Conservation (phyloP, 2,888 invertebrate genomes). For the Agapostemon virescens region DNA sequence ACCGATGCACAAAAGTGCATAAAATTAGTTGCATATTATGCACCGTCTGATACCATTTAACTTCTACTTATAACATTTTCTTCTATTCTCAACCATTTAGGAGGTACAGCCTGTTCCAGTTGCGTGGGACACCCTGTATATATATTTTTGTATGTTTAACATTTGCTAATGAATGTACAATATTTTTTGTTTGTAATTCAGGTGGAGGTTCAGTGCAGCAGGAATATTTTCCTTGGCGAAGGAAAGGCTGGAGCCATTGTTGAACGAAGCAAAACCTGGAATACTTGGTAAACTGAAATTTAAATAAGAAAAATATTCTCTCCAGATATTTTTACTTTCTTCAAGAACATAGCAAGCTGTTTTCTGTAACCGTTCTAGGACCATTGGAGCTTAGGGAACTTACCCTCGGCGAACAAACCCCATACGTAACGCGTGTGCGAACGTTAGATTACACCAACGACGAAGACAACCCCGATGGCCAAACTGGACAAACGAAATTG, state of each 20-base stretch:
- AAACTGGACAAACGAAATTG: slow-evolving; percentile 74
- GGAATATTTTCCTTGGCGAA: slow-evolving; percentile 81
- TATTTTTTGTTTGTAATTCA: slow-evolving; percentile 50
- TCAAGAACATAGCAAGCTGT: neutral
- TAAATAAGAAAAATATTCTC: neutral
- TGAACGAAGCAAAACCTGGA: slow-evolving; percentile 81
- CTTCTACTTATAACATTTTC: no score
- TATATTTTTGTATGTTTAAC: neutral
- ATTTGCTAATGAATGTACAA: neutral
- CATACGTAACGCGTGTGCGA: slow-evolving; percentile 76
- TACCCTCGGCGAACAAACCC: slow-evolving; percentile 80
- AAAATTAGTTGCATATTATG: no score
- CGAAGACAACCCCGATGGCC: slow-evolving; percentile 61
- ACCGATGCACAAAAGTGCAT: no score
- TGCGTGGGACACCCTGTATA: neutral
- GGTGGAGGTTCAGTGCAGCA: slow-evolving; percentile 79
- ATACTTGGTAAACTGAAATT: slow-evolving; percentile 79
- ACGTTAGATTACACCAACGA: slow-evolving; percentile 73
- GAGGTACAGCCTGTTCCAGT: no score
- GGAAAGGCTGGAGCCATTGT: slow-evolving; percentile 80
- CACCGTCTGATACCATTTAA: no score
- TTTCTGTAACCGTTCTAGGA: slow-evolving; percentile 74
- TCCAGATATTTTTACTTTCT: neutral
- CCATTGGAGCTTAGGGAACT: slow-evolving; percentile 80
- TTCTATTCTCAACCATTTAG: no score